These are phyloP conservation scores for Habrosyne pyritoides DNA, from an alignment of 2,888 invertebrate genomes.

Conservation along the genomic window DNA sequence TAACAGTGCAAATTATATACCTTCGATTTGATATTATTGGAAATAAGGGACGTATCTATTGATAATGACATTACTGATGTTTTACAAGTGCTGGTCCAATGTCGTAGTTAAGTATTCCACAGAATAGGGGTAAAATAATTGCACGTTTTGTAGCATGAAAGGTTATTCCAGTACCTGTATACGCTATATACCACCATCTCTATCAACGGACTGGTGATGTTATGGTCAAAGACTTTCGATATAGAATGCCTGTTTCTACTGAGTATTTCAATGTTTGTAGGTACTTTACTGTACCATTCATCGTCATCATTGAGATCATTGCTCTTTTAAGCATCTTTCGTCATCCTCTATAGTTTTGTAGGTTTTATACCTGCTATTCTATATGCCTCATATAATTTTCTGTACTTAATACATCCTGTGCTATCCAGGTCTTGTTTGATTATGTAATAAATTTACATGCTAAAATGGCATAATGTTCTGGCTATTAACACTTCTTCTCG, in stretches of 20 bases:
- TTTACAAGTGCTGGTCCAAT: constrained; percentile 7
- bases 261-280: neutral
- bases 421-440: neutral
- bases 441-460: neutral
- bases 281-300: no score
- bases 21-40: constrained; percentile 9
- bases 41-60: constrained; percentile 9
- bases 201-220: no score
- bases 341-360: neutral
- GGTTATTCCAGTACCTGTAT: no score
- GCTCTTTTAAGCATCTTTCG: neutral
- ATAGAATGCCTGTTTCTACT: neutral
- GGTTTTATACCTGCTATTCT: neutral
- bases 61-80: constrained; percentile 5
- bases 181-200: no score
- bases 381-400: neutral
- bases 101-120: neutral
- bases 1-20: constrained; percentile 4
- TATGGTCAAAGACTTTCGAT: constrained; percentile 4
- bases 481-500: neutral
- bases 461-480: neutral
- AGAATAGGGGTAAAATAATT: constrained; percentile 8
- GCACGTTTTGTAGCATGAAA: neutral
- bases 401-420: neutral
- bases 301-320: neutral